A percentile compares a stretch with the other conserved stretches of the same genome.
Evolutionary conservation across 1,140 invertebrate species (phyloP).

Genomic region (Drosophila takahashii): DNA sequence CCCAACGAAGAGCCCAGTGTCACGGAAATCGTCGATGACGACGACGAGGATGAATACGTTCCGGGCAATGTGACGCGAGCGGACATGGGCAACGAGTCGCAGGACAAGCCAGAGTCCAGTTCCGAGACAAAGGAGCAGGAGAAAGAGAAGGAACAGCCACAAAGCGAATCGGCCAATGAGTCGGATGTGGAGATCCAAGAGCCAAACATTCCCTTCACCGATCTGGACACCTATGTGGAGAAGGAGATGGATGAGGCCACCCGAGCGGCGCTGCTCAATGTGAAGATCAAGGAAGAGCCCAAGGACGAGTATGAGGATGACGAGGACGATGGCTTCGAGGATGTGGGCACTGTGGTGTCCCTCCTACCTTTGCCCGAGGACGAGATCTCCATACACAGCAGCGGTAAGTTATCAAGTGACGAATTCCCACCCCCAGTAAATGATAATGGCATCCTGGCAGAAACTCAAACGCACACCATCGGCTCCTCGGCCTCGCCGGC

Average conservation of each 20-base stretch:
- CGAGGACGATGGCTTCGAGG: slow-evolving; percentile 87
- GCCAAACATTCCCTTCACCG: slow-evolving; percentile 84
- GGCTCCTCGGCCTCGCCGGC: slow-evolving; percentile 71
- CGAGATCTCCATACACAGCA: slow-evolving; percentile 79
- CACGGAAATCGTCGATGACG: slow-evolving; percentile 82
- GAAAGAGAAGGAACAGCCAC: slow-evolving; percentile 22
- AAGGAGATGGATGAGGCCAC: slow-evolving; percentile 76
- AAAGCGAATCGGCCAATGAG: slow-evolving; percentile 79
- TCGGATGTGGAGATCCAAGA: slow-evolving; percentile 84
- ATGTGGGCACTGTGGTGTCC: slow-evolving; percentile 84
- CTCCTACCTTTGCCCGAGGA: slow-evolving; percentile 67
- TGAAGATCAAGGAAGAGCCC: slow-evolving; percentile 80
- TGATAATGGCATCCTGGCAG: slow-evolving; percentile 41
- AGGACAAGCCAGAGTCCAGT: slow-evolving; percentile 44
- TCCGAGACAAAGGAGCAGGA: slow-evolving; percentile 23
- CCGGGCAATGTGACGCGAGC: slow-evolving; percentile 61
- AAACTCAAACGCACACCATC: slow-evolving; percentile 83
- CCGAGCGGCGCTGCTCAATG: slow-evolving; percentile 55
- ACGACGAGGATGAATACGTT: slow-evolving; percentile 84
- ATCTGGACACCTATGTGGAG: slow-evolving; percentile 85
- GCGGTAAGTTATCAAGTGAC: slow-evolving; percentile 62
- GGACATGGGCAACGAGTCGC: slow-evolving; percentile 45
- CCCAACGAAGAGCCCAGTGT: slow-evolving; percentile 82
- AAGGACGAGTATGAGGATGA: slow-evolving; percentile 83
- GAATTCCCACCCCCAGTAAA: neutral